These are phyloP conservation scores for Subacronicta megacephala DNA, from an alignment of 2,888 invertebrate species.

Conservation along the genomic window DNA sequence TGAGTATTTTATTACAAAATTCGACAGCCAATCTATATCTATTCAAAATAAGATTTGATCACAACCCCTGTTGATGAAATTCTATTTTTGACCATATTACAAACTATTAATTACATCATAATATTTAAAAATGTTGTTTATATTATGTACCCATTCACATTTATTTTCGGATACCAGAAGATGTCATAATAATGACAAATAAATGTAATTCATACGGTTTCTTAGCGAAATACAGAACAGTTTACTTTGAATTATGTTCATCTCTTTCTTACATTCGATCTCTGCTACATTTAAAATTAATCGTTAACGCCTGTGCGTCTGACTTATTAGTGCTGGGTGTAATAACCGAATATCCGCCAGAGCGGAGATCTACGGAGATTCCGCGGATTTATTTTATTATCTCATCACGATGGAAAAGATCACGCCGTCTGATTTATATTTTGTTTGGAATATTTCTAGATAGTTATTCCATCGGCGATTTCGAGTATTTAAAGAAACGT, in stretches of 20 bases:
- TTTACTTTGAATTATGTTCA: background rate
- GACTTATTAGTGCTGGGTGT: slow-evolving; percentile 26
- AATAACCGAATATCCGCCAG: slow-evolving; percentile 30
- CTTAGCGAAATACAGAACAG: too few relatives aligned
- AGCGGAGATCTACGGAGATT: slow-evolving; percentile 31
- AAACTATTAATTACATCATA: too few relatives aligned
- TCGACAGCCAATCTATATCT: too few relatives aligned
- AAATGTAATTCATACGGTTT: too few relatives aligned
- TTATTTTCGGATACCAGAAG: too few relatives aligned
- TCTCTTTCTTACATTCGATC: slow-evolving; percentile 1
- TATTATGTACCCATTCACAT: too few relatives aligned
- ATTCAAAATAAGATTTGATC: too few relatives aligned
- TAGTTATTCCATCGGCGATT: background rate
- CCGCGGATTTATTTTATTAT: slow-evolving; percentile 38
- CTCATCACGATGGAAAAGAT: slow-evolving; percentile 12
- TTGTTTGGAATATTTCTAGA: slow-evolving; percentile 9
- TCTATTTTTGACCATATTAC: too few relatives aligned
- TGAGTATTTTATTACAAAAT: too few relatives aligned
- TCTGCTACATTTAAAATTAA: slow-evolving; percentile 7
- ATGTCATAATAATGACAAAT: too few relatives aligned
- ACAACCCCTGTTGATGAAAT: too few relatives aligned
- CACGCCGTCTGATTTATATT: slow-evolving; percentile 7
- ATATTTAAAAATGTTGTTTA: too few relatives aligned
- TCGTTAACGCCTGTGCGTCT: slow-evolving; percentile 22
- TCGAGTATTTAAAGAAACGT: background rate